Base-by-base conservation (phyloP, 1,140 invertebrate species). In the Danaus melanippus region DNA sequence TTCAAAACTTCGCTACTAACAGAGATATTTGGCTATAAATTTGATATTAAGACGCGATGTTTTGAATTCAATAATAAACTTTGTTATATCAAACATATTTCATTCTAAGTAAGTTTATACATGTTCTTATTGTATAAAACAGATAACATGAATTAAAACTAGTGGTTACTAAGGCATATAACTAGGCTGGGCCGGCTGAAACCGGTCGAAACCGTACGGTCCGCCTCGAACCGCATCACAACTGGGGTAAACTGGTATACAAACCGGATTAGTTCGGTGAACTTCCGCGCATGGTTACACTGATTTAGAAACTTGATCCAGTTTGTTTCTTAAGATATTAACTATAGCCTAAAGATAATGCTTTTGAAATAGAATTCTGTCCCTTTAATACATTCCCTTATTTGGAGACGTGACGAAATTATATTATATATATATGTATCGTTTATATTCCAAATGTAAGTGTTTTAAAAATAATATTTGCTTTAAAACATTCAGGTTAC, bases 301-400 rank as follows among this genome's bases (percentile, higher is more conserved):
- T 75, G 79, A 82, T 82, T 82, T 80, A 76, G 77, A 76, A 84
- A 79, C 78, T 84, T 77, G 67, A 66, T 66, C 66, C 69, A 71
- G 78, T 82, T 79, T 79, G 76, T 78, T 79, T 67, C 78, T 77
- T 73, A 69, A 69, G 69, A 74, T 76, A 74, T 71, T 67, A 50
- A 63, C 53, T 32, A 32, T 32, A 4, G 21, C 21, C 21, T 32
- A 32, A 32, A 32, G 21, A 32, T 32, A 32, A 32, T 32, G 21
- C 21, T 32, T 32, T 32, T 32, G 21, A 32, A 32, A 32, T 32
- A 32, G 5, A 32, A 32, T 32, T 32, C 2, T 32, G 21, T 32
- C 21, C 21, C 21, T 32, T 32, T 32, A 0, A 32, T 32, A 32
- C 2, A 48, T 56, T 56, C 12, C 41, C 39, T 47, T 47, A 15